Evolutionary conservation across 2,797 vertebrate genomes (phyloP).

Genomic region (Lagorchestes hirsutus): DNA sequence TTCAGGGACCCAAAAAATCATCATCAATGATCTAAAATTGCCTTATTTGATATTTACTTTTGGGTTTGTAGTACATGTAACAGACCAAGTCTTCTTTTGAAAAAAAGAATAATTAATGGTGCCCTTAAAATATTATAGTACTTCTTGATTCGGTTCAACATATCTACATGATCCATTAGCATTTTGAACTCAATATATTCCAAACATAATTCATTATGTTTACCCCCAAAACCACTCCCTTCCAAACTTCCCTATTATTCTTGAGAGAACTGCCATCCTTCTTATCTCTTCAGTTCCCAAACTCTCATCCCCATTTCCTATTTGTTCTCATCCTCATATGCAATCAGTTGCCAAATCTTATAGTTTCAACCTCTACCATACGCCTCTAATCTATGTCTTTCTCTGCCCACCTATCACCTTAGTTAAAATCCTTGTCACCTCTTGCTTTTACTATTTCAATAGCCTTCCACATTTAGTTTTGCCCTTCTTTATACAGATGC

Average conservation of each 20-base stretch:
- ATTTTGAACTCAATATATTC: not conserved
- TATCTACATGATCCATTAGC: not conserved
- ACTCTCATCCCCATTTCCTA: not conserved
- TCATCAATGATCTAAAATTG: not conserved
- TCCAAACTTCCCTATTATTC: slow-evolving; percentile 2
- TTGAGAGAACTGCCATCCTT: not conserved
- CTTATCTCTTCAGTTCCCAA: not conserved
- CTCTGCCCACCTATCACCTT: not conserved
- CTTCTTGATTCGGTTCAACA: not conserved
- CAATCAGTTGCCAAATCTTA: not conserved
- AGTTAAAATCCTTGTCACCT: not conserved
- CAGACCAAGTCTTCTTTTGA: not conserved
- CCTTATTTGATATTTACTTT: not conserved
- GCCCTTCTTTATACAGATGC: not conserved
- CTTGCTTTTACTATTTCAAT: not conserved
- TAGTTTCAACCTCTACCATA: not conserved
- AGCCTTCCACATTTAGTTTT: not conserved
- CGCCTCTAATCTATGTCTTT: not conserved
- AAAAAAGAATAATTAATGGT: not conserved
- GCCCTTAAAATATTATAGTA: not conserved
- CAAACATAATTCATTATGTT: not conserved
- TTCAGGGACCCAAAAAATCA: not conserved
- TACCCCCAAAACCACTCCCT: not conserved
- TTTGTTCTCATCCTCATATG: not conserved
- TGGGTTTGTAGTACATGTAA: not conserved